Evolutionary conservation across 2,797 vertebrate species (phyloP).

Genomic region (Delichon dasypus): DNA sequence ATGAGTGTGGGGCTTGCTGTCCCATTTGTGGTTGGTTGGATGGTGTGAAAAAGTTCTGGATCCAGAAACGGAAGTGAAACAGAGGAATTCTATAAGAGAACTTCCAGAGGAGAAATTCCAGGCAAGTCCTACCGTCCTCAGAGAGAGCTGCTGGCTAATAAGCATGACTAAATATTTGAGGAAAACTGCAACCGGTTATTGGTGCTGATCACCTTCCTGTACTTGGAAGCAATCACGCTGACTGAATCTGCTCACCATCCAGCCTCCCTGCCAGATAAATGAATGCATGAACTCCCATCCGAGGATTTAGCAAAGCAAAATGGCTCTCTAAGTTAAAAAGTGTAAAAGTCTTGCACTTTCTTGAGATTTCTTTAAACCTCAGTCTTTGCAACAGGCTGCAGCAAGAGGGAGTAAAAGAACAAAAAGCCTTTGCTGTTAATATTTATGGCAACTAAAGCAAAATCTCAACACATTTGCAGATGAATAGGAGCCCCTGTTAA

Average conservation of each 20-base stretch:
- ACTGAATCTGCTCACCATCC: neutral
- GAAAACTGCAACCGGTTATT: neutral
- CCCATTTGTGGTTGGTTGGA: neutral
- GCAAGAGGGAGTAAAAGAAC: slow-evolving; percentile 65
- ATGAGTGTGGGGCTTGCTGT: neutral
- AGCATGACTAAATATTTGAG: neutral
- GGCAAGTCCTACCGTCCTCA: neutral
- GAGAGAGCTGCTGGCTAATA: neutral
- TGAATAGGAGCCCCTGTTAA: slow-evolving; percentile 43
- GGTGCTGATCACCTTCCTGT: neutral
- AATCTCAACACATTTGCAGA: slow-evolving; percentile 39
- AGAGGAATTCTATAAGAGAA: neutral
- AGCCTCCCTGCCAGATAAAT: neutral
- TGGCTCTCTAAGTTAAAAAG: neutral
- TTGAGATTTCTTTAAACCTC: slow-evolving; percentile 3
- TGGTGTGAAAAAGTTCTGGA: neutral
- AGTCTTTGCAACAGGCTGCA: slow-evolving; percentile 56
- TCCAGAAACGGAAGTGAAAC: neutral
- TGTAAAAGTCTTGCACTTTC: neutral
- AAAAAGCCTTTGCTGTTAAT: slow-evolving; percentile 56
- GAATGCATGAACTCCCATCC: neutral
- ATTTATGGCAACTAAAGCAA: slow-evolving; percentile 54
- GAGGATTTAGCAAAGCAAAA: neutral
- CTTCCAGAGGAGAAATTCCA: neutral
- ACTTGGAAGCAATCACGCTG: neutral